A percentile compares a stretch with the other conserved stretches of the same genome.
These are phyloP conservation scores for Melanotaenia boesemani DNA, from an alignment of 2,797 vertebrate species.

Conservation along the genomic window DNA sequence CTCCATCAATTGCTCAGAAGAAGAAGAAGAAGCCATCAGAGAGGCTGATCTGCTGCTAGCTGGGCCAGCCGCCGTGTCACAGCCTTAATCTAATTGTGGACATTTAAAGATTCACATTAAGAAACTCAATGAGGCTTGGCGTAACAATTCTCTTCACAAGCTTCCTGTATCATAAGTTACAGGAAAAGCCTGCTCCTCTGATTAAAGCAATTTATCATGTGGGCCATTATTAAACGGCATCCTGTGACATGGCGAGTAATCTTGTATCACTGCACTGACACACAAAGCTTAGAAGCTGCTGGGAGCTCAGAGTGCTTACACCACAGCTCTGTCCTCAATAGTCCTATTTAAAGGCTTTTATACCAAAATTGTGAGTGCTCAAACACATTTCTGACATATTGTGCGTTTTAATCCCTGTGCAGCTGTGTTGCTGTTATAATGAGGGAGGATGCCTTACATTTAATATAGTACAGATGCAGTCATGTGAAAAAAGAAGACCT, in stretches of 20 bases:
- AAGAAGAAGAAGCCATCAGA: slow-evolving; percentile 36
- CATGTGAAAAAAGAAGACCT: no score
- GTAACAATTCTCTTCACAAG: slow-evolving; percentile 87
- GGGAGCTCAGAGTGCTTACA: slow-evolving; percentile 12
- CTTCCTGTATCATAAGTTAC: slow-evolving; percentile 87
- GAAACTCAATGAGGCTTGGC: slow-evolving; percentile 88
- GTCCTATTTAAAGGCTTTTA: neutral
- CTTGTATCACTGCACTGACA: slow-evolving; percentile 48
- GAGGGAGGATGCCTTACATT: neutral
- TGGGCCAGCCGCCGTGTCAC: slow-evolving; percentile 42
- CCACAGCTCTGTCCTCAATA: neutral
- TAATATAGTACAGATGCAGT: neutral
- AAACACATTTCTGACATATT: neutral
- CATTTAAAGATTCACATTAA: slow-evolving; percentile 89
- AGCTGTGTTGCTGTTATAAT: slow-evolving; percentile 7
- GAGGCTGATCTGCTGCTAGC: slow-evolving; percentile 8
- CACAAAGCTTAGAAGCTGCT: slow-evolving; percentile 33
- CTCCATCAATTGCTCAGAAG: slow-evolving; percentile 31
- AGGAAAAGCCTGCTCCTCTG: slow-evolving; percentile 79
- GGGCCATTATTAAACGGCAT: slow-evolving; percentile 73
- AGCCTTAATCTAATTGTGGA: slow-evolving; percentile 85
- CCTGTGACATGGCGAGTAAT: slow-evolving; percentile 64
- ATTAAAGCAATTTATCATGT: slow-evolving; percentile 90
- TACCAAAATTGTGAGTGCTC: neutral
- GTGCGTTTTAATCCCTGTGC: neutral